Evolutionary conservation across 2,113 vertebrate species (phyloP), one percentile per base, ranked within the genome.

Genomic region (Oncorhynchus keta): DNA sequence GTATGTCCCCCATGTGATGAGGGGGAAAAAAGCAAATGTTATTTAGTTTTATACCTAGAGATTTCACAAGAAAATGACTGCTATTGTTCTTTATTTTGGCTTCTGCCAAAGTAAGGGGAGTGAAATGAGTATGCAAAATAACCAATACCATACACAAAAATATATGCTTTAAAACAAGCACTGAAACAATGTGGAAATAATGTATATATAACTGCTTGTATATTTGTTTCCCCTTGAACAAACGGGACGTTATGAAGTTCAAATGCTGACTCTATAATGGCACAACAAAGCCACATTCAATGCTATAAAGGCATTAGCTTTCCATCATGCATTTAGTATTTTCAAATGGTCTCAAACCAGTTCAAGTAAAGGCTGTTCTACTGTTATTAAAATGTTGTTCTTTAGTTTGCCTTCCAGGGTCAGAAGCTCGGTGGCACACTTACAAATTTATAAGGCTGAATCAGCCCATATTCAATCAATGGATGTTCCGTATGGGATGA

Each of bases 21-120:
- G 2, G 55, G 30, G 9, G 5, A 76, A 76, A 68, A 62, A 72
- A 71, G 26, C 18, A 3, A 55, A 16, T 35, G 28, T 70, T 74
- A 77, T 72, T 76, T 81, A 80, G 87, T 90, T 90, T 70, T 90
- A 16, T 89, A 87, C 57, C 28, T 24, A 62, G 59, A 62, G 59
- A 22, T 8, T 13, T 62, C 16, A n/a, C 7, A 32, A 24, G 22
- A 22, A 24, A 48, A 24, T 22, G 9, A 77, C 65, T 35, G 39
- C 61, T 81, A 81, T 80, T 85, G 81, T 71, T 82, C 72, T 72
- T 75, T 76, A 12, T 76, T 30, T 81, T 65, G 35, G 32, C 68
- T 26, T 84, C 51, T 24, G 80, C n/a, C n/a, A n/a, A n/a, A 26
- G 70, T 61, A 32, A 57, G 45, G 51, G 65, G 64, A 73, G 67